These are phyloP conservation scores for Rhabdomys dilectus DNA, from an alignment of 2,113 vertebrate species.

Conservation along the genomic window DNA sequence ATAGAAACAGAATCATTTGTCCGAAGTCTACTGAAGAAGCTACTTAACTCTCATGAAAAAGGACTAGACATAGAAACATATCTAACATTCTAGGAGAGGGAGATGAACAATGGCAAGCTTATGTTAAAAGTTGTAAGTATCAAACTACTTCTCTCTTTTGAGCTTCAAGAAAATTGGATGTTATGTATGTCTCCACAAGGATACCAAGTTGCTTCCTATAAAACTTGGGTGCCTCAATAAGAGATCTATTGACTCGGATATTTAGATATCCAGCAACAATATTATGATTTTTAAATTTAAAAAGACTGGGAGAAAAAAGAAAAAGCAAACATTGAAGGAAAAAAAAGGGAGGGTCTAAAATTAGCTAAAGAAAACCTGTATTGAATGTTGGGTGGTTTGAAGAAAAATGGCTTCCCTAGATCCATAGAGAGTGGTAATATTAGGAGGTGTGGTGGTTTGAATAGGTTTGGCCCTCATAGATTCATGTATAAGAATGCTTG, in stretches of 20 bases:
- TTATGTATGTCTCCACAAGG: neutral
- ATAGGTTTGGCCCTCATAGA: too few species aligned
- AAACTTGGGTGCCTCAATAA: neutral
- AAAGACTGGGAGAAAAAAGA: too few species aligned
- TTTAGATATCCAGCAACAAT: neutral
- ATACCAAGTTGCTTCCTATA: neutral
- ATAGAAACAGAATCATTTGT: neutral
- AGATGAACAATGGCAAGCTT: neutral
- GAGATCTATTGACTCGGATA: neutral
- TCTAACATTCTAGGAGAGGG: neutral
- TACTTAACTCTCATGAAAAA: neutral
- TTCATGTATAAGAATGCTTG: too few species aligned
- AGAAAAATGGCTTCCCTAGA: neutral
- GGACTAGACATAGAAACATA: neutral
- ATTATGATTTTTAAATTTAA: neutral
- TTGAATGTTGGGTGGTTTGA: neutral
- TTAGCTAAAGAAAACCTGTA: neutral
- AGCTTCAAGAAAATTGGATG: neutral
- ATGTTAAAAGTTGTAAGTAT: neutral
- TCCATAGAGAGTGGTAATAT: neutral
- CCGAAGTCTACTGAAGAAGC: neutral
- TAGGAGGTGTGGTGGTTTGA: neutral
- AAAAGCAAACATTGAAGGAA: neutral
- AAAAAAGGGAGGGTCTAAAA: rapidly evolving
- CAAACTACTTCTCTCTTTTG: rapidly evolving